phyloP scores from a whole-genome alignment of 2,113 vertebrate species.

The Coracopsis vasa region DNA sequence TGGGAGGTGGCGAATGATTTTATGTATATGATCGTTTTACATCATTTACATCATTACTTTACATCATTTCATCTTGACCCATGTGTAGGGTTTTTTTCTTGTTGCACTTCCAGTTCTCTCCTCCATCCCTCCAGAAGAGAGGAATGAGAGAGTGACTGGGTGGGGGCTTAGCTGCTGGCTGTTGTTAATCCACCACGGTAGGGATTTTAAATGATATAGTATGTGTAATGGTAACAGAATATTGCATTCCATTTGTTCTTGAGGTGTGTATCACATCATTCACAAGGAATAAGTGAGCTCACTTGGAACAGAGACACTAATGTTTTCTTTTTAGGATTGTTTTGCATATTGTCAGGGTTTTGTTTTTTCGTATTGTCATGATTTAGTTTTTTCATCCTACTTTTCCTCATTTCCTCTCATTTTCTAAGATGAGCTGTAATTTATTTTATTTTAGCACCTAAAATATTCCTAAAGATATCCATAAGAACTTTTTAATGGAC shows the following conservation, averaged over 20 bases:
- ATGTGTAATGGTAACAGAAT: neutral
- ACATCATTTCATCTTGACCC: neutral
- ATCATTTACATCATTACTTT: neutral
- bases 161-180: neutral
- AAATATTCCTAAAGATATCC: neutral
- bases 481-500: neutral
- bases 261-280: neutral
- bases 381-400: neutral
- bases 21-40: neutral
- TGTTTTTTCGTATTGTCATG: neutral
- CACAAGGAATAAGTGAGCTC: neutral
- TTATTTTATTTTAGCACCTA: neutral
- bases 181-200: fast-evolving
- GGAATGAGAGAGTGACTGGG: neutral
- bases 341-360: neutral
- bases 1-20: neutral
- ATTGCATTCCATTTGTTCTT: neutral
- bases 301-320: neutral
- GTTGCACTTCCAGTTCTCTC: neutral
- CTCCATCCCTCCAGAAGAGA: neutral
- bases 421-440: neutral
- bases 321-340: neutral
- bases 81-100: fast-evolving
- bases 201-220: neutral
- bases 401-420: neutral